Evolutionary conservation across 2,113 vertebrate genomes (phyloP).

Genomic region (Xiphophorus hellerii): DNA sequence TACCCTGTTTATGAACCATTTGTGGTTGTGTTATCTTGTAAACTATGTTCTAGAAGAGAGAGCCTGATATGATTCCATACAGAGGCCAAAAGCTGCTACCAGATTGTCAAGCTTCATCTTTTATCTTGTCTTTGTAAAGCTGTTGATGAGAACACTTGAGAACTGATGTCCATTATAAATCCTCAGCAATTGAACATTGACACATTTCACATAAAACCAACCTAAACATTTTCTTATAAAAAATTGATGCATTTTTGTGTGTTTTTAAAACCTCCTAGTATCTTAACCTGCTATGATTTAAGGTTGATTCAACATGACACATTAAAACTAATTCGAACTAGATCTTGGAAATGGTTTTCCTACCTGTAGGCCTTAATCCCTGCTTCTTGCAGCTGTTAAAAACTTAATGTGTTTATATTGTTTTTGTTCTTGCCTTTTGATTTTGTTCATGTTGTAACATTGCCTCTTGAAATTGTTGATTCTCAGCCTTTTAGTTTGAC

Average conservation of each 20-base stretch:
- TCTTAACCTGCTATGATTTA: neutral
- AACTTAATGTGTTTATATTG: neutral
- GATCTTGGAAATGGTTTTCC: neutral
- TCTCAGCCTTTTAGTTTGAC: slow-evolving; percentile 22
- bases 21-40: slow-evolving; percentile 54
- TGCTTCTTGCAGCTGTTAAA: neutral
- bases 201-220: neutral
- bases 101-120: slow-evolving; percentile 53
- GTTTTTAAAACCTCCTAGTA: neutral
- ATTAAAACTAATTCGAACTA: neutral
- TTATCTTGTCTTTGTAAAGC: slow-evolving; percentile 34
- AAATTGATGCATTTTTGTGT: neutral
- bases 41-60: slow-evolving; percentile 48
- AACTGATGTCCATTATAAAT: slow-evolving; percentile 8
- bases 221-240: neutral
- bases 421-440: neutral
- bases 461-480: slow-evolving; percentile 16
- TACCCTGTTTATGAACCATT: slow-evolving; percentile 60
- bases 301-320: neutral
- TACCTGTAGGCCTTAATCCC: neutral
- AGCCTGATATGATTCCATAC: slow-evolving; percentile 67
- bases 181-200: neutral
- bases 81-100: slow-evolving; percentile 46
- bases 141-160: slow-evolving; percentile 39
- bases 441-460: slow-evolving; percentile 3